A percentile compares a stretch with the other conserved stretches of the same genome.
phyloP scores from a whole-genome alignment of 2,113 vertebrate genomes.

The Ahaetulla prasina region DNA sequence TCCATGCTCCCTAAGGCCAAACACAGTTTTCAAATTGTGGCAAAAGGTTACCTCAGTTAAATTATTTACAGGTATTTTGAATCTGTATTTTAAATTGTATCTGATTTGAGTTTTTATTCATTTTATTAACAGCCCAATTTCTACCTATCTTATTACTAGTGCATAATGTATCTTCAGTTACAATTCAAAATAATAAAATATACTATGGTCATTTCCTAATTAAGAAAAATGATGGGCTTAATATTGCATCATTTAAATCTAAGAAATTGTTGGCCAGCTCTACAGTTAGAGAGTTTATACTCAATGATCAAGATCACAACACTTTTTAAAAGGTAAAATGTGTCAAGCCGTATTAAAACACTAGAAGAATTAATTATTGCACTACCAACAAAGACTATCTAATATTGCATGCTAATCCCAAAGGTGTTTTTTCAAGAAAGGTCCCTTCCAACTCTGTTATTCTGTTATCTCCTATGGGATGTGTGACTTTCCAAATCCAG shows the following conservation, averaged over 20 bases:
- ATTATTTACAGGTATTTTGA: neutral
- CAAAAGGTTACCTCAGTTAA: fast-evolving
- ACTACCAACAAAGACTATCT: neutral
- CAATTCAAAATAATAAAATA: neutral
- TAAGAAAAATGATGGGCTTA: neutral
- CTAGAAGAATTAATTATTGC: neutral
- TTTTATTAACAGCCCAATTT: no score
- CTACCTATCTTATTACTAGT: neutral
- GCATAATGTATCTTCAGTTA: fast-evolving
- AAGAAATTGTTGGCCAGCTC: fast-evolving
- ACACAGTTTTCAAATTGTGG: neutral
- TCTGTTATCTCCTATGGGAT: no score
- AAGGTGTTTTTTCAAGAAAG: no score
- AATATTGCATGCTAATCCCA: neutral
- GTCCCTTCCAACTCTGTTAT: no score
- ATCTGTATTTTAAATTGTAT: neutral
- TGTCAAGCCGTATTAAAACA: neutral
- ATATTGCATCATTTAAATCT: neutral
- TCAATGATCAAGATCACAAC: fast-evolving
- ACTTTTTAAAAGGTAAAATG: fast-evolving
- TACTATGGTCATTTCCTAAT: neutral
- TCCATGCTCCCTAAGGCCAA: neutral
- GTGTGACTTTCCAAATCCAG: no score
- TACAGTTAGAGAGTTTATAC: fast-evolving
- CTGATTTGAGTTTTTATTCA: neutral